Evolutionary conservation across 2,888 invertebrate genomes (phyloP).

Genomic region (Phymatocera aterrima): DNA sequence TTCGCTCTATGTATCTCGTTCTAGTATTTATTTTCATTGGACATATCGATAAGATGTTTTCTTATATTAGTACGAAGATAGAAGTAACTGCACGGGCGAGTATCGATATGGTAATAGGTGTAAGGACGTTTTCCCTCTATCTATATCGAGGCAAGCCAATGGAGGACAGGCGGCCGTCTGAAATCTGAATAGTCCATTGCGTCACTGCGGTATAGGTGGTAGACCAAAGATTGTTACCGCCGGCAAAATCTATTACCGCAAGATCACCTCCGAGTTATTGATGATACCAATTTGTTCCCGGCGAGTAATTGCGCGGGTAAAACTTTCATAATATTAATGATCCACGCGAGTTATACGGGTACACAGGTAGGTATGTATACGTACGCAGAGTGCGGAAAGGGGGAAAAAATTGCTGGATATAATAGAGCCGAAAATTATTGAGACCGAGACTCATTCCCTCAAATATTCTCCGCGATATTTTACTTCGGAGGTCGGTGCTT

Average conservation of each 20-base stretch:
- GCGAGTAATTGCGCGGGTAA: not conserved
- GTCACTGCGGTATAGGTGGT: too few relatives aligned
- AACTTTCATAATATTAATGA: slow-evolving; percentile 11
- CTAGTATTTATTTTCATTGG: too few relatives aligned
- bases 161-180: not conserved
- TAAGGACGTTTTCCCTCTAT: not conserved
- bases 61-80: not conserved
- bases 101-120: not conserved
- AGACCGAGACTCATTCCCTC: too few relatives aligned
- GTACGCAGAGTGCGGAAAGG: too few relatives aligned
- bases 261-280: slow-evolving; percentile 21
- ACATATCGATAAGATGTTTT: not conserved
- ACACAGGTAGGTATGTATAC: not conserved
- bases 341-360: not conserved
- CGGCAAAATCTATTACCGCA: slow-evolving; percentile 18
- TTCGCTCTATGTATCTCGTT: too few relatives aligned
- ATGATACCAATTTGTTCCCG: slow-evolving; percentile 18
- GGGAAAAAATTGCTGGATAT: not conserved
- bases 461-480: too few relatives aligned
- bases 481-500: too few relatives aligned
- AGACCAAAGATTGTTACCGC: slow-evolving; percentile 13
- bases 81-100: not conserved
- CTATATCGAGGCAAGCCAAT: not conserved
- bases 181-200: slow-evolving; percentile 6
- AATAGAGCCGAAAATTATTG: too few relatives aligned